These are phyloP conservation scores for Paguma larvata DNA, from an alignment of 2,797 vertebrate species.

Conservation along the genomic window DNA sequence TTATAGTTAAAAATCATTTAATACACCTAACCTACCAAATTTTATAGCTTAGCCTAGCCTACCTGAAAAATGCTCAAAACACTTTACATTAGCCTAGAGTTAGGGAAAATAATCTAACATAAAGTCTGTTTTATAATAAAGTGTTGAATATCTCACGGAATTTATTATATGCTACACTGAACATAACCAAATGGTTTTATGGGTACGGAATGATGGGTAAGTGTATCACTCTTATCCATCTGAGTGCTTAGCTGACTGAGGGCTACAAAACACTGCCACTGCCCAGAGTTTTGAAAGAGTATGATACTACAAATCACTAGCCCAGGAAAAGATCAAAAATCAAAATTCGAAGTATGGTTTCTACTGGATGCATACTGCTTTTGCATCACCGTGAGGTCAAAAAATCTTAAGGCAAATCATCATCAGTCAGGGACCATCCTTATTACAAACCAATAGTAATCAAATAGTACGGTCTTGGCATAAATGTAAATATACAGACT, in stretches of 20 bases:
- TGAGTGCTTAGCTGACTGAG: neutral
- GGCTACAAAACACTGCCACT: neutral
- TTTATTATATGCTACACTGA: neutral
- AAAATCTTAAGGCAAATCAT: neutral
- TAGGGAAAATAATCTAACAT: neutral
- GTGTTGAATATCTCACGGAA: neutral
- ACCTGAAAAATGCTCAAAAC: neutral
- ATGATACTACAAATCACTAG: neutral
- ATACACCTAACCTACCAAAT: neutral
- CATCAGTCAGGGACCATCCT: neutral
- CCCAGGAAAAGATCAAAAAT: neutral
- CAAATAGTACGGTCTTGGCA: neutral
- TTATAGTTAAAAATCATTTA: neutral
- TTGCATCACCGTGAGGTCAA: neutral
- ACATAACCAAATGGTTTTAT: neutral
- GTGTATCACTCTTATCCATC: neutral
- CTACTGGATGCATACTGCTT: neutral
- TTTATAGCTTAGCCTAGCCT: neutral
- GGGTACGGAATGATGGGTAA: neutral
- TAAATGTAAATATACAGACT: neutral
- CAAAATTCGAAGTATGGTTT: neutral
- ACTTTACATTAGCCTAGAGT: neutral
- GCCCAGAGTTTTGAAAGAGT: neutral
- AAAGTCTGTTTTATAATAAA: neutral
- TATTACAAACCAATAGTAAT: neutral